Evolutionary conservation across 2,888 invertebrate species (phyloP), one percentile per base, ranked within the genome.

Genomic region (Julus scandinavius): DNA sequence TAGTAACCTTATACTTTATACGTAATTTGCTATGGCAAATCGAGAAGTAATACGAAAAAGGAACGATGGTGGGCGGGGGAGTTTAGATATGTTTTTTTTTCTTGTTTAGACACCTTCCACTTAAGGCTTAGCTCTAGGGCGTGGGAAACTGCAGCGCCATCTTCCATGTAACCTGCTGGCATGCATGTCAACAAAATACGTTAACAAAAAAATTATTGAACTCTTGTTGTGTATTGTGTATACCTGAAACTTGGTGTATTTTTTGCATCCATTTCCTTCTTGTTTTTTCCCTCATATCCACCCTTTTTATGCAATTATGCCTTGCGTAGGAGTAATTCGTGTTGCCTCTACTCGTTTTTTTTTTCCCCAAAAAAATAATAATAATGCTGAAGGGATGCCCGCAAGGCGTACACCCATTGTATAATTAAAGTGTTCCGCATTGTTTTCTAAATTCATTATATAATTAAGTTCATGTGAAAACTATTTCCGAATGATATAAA

Each of bases 391-490:
- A 80, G 80, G 80, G 80, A 80, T 80, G 80, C 80, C 80, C 80
- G 11, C 38, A 13, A 20, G 80, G 80, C 38, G 80, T 20, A 80
- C 80, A 13, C 80, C 80, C 38, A 80, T 80, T 80, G 80, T 80
- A 80, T 80, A 80, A 80, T 80, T 80, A 80, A 80, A 38, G 80
- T 80, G 80, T 80, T 80, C 80, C 80, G 80, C 80, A 80, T 80
- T 80, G 80, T 80, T 80, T 80, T 80, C 20, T 38, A 38, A 80
- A 80, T 38, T 80, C 38, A 72, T 80, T 80, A 38, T 80, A 38
- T 80, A 80, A 80, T 80, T 80, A 80, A 80, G 38, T 38, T 38
- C 29, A 38, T 38, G 38, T 72, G 80, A 13, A 38, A 80, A 80
- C 80, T 38, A 38, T 80, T 80, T 80, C 80, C 80, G 80, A 80